Evolutionary conservation across 2,888 invertebrate species (phyloP).

Genomic region (Acanthopleura granulata): DNA sequence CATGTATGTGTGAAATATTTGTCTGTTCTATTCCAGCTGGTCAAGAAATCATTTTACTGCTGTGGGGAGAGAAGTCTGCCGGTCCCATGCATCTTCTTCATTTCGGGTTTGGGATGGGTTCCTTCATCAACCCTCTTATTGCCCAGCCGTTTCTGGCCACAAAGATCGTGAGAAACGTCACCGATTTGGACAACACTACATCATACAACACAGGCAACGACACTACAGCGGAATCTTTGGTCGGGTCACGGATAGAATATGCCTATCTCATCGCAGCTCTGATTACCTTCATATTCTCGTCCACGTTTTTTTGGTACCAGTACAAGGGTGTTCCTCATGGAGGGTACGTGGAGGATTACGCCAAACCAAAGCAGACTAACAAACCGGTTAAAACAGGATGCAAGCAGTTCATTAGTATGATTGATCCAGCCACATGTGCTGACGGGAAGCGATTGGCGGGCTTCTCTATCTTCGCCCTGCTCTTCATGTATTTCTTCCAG

Average conservation of each 20-base stretch:
- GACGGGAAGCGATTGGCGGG: slow-evolving; percentile 41
- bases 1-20: no score
- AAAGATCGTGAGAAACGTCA: slow-evolving; percentile 20
- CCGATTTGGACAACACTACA: slow-evolving; percentile 19
- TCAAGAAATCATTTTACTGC: slow-evolving; percentile 41
- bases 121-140: slow-evolving; percentile 47
- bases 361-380: background rate
- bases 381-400: background rate
- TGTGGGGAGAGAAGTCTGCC: slow-evolving; percentile 52
- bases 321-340: slow-evolving; percentile 21
- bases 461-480: slow-evolving; percentile 32
- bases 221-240: slow-evolving; percentile 24
- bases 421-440: slow-evolving; percentile 43
- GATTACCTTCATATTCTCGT: slow-evolving; percentile 30
- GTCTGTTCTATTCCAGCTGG: slow-evolving; percentile 40
- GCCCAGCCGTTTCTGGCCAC: slow-evolving; percentile 48
- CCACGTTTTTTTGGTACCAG: slow-evolving; percentile 39
- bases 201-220: background rate
- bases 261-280: slow-evolving; percentile 40
- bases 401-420: slow-evolving; percentile 25
- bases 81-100: slow-evolving; percentile 50
- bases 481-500: slow-evolving; percentile 47
- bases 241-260: slow-evolving; percentile 43
- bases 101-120: slow-evolving; percentile 55
- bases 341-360: background rate